phyloP scores from a whole-genome alignment of 2,888 invertebrate genomes.

The Stenurella melanura region DNA sequence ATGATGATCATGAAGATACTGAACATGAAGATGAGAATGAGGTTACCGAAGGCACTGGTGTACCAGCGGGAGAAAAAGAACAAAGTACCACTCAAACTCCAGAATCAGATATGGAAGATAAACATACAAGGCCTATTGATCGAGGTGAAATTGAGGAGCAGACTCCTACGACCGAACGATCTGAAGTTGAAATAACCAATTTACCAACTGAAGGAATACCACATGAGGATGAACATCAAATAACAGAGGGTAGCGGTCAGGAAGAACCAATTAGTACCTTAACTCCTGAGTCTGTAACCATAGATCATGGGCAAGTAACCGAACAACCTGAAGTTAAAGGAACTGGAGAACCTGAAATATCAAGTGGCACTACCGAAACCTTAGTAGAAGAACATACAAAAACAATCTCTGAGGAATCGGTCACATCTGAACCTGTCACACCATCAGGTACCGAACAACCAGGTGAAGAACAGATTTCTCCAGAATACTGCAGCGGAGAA shows the following conservation, averaged over 20 bases:
- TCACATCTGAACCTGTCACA: not conserved
- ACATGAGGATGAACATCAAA: constrained; percentile 41
- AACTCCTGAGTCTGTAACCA: not conserved
- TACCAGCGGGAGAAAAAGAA: constrained; percentile 27
- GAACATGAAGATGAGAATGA: constrained; percentile 42
- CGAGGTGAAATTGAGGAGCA: constrained; percentile 29
- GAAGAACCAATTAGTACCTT: not conserved
- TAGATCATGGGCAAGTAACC: constrained; percentile 28
- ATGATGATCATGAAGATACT: constrained; percentile 36
- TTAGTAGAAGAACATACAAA: not conserved
- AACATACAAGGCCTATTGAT: constrained; percentile 27
- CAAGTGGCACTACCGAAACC: not conserved
- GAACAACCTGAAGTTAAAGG: constrained; percentile 41
- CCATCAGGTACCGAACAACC: constrained; percentile 35
- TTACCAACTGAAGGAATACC: constrained; percentile 24
- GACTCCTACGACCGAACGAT: constrained; percentile 30
- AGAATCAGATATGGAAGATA: not conserved
- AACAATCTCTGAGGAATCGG: not conserved
- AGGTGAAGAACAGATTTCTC: constrained; percentile 34
- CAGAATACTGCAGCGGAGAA: constrained; percentile 33
- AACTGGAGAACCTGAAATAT: constrained; percentile 22
- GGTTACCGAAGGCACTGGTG: constrained; percentile 31
- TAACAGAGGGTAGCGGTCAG: constrained; percentile 19
- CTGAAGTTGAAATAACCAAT: not conserved
- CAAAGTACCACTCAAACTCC: constrained; percentile 21